Evolutionary conservation across 2,797 vertebrate genomes (phyloP).

Genomic region (Hypotaenidia philippensis): DNA sequence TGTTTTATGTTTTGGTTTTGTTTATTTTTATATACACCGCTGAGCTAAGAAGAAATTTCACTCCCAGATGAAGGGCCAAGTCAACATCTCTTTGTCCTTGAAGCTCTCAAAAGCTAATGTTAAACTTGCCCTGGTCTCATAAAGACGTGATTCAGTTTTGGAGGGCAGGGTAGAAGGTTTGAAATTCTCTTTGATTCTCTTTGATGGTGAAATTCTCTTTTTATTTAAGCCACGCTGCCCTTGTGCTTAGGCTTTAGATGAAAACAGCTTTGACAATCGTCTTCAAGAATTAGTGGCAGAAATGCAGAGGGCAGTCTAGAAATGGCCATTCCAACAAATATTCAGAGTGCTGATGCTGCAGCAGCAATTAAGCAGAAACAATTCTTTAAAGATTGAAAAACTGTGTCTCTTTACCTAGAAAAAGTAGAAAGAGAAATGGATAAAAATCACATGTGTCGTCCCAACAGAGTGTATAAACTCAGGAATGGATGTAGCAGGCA

Average conservation of each 20-base stretch:
- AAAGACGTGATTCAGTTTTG: not conserved
- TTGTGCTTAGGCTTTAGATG: not conserved
- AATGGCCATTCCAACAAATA: not conserved
- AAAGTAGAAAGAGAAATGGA: not conserved
- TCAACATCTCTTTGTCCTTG: constrained; percentile 43
- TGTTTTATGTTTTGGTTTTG: not conserved
- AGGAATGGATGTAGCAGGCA: not conserved
- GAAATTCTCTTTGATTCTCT: constrained; percentile 54
- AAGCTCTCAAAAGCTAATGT: constrained; percentile 1
- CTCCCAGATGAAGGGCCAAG: not conserved
- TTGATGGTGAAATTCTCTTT: constrained; percentile 40
- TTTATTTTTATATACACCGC: constrained; percentile 9
- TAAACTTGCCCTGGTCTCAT: not conserved
- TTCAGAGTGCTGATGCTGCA: not conserved
- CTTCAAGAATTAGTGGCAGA: not conserved
- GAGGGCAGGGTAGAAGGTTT: not conserved
- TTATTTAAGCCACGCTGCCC: not conserved
- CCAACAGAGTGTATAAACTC: not conserved
- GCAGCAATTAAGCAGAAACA: not conserved
- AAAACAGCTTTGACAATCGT: not conserved
- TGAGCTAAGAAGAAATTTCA: constrained; percentile 17
- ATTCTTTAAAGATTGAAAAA: not conserved
- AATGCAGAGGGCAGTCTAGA: not conserved
- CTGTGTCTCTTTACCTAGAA: not conserved
- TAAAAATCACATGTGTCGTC: not conserved